These are phyloP conservation scores for Aplodontia rufa DNA, from an alignment of 2,113 vertebrate species.

Conservation along the genomic window DNA sequence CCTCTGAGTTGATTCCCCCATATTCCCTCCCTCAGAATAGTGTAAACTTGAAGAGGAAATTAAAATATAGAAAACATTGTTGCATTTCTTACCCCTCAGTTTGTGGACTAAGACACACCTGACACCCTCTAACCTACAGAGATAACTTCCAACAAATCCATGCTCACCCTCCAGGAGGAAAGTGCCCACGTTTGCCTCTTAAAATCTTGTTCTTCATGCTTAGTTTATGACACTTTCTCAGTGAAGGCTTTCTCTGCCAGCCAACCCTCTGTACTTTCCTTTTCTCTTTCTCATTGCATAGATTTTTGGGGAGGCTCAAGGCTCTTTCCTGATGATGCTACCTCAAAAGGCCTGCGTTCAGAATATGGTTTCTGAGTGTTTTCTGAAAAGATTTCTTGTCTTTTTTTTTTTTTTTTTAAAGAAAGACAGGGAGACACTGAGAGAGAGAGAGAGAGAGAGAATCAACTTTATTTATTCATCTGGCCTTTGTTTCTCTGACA, in stretches of 20 bases:
- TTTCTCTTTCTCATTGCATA: not conserved
- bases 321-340: not conserved
- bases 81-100: not conserved
- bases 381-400: not conserved
- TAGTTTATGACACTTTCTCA: not conserved
- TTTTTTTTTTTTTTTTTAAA: not conserved
- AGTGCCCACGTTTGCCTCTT: not conserved
- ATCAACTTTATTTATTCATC: no score
- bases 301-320: not conserved
- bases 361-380: not conserved
- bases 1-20: no score
- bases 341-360: not conserved
- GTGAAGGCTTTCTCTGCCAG: not conserved
- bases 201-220: not conserved
- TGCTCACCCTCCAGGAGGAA: not conserved
- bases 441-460: no score
- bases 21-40: not conserved
- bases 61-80: not conserved
- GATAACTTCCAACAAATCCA: not conserved
- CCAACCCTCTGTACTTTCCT: not conserved
- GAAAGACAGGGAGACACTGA: no score
- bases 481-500: no score
- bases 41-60: conserved; percentile 8
- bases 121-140: not conserved
- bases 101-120: not conserved